A percentile compares a stretch with the other conserved stretches of the same genome.
Conservation (phyloP, 2,113 vertebrate genomes). For the Eulacestoma nigropectus region DNA sequence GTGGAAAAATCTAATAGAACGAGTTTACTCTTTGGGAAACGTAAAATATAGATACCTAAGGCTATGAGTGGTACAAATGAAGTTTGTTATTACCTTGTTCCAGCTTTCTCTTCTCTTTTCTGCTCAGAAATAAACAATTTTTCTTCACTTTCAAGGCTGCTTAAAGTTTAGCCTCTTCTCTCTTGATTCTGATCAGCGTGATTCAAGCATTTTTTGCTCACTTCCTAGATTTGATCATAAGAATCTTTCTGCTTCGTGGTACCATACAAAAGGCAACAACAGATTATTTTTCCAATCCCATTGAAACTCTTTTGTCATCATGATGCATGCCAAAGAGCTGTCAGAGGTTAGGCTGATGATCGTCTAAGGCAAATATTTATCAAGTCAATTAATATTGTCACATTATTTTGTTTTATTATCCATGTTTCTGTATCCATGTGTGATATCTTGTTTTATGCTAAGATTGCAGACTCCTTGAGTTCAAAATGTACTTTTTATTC, state of each 20-base stretch:
- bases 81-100: slow-evolving; percentile 14
- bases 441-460: not conserved
- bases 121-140: not conserved
- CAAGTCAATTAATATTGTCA: not conserved
- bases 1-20: slow-evolving; percentile 22
- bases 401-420: not conserved
- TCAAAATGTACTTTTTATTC: not conserved
- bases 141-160: not conserved
- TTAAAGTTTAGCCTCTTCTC: not conserved
- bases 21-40: not conserved
- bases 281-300: not conserved
- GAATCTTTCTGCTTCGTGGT: not conserved
- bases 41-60: slow-evolving; percentile 24
- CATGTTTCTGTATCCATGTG: not conserved
- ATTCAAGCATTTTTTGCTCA: not conserved
- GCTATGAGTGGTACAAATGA: not conserved
- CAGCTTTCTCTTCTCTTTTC: not conserved
- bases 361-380: not conserved
- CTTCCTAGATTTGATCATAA: not conserved
- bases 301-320: not conserved
- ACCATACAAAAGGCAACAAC: not conserved
- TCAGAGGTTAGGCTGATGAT: not conserved
- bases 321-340: not conserved
- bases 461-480: not conserved
- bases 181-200: not conserved